Evolutionary conservation across 2,113 vertebrate genomes (phyloP).

Genomic region (Paramormyrops kingsleyae): DNA sequence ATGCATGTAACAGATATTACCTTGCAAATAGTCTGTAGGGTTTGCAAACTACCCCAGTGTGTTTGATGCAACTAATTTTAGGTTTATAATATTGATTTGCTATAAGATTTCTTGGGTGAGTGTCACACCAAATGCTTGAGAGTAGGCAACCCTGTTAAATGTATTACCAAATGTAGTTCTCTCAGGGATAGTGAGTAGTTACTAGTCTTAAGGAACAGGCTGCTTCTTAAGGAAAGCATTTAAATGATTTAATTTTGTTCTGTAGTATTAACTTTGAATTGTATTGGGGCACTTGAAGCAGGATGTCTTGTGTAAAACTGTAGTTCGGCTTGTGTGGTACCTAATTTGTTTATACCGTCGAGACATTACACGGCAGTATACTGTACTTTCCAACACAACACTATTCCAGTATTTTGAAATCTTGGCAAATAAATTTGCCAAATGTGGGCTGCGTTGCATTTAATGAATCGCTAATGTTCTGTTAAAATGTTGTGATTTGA

Average conservation of each 20-base stretch:
- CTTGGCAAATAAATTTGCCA: neutral
- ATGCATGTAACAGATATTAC: too few species aligned
- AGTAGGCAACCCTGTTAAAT: neutral
- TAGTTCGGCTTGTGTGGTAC: neutral
- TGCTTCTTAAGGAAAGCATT: neutral
- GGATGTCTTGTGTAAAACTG: neutral
- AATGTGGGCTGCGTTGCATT: neutral
- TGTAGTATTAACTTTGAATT: neutral
- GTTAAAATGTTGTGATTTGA: neutral
- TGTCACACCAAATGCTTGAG: too few species aligned
- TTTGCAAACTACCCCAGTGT: too few species aligned
- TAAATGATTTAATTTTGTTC: neutral
- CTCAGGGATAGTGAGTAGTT: slow-evolving; percentile 4
- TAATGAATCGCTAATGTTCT: neutral
- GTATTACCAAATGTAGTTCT: neutral
- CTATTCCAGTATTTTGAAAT: neutral
- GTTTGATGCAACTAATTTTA: too few species aligned
- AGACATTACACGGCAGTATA: neutral
- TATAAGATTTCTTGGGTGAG: too few species aligned
- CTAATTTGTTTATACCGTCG: neutral
- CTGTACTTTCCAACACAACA: neutral
- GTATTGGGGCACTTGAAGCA: neutral
- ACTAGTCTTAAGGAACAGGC: neutral
- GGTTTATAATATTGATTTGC: too few species aligned
- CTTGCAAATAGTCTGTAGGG: too few species aligned